Evolutionary conservation across 2,113 vertebrate species (phyloP), one percentile per base, ranked within the genome.

Genomic region (Pao palembangensis): DNA sequence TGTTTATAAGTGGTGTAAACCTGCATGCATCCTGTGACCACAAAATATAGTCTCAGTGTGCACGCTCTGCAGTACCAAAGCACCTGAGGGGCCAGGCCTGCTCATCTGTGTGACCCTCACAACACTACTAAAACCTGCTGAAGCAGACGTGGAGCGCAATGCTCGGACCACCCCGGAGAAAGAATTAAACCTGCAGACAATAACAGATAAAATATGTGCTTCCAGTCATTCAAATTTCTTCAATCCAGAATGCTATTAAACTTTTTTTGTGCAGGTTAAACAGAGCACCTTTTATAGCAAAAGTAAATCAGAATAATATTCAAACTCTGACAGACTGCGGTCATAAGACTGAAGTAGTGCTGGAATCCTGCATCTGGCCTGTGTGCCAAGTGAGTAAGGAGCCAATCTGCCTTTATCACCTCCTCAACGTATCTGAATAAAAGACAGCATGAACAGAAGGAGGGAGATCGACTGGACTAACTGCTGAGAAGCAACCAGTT

Each of bases 1-100:
- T 52, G 17, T 84, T 86, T 88, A 81, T 75, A 76, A 84, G 80
- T 41, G 63, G 61, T 70, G 71, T 80, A 84, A 87, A 84, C 38
- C 20, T 61, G 60, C 47, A 61, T 38, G 55, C 69, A 82, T 85
- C 74, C 80, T 78, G 75, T 69, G 31, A 52, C 41, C 43, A 71
- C 54, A 57, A 67, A 64, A 34, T 67, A 44, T 34, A 64, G 58
- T 59, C 63, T 70, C 23, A 55, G 31, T 62, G 44, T 55, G 64
- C 51, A 58, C 44, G 55, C n/a, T 48, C 6, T 53, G 50, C 19
- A 57, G 50, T 20, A 31, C 20, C 57, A 41, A 58, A 80, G 49
- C 64, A 69, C 79, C 76, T 70, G 64, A 73, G 74, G 34, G 76
- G 78, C 46, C 21, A 3, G 8, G 6, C 42, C 55, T 25, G 51